Evolutionary conservation across 23 tunicate genomes (phyloP).

Genomic region (Oikopleura dioica): DNA sequence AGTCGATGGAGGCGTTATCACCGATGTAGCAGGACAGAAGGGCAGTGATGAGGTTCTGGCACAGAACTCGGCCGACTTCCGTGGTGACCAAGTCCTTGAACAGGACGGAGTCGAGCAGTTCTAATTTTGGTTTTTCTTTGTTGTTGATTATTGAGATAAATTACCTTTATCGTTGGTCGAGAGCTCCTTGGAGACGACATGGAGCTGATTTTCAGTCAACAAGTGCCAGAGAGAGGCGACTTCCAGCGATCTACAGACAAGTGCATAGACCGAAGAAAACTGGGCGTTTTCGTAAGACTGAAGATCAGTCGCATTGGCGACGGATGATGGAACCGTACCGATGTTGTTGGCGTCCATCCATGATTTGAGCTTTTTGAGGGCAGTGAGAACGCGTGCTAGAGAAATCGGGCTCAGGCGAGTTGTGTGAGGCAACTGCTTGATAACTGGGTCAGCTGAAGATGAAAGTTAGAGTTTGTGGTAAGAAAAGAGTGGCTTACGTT

Average conservation of each 20-base stretch:
- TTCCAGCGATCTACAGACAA: conserved; percentile 28
- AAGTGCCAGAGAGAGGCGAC: conserved; percentile 69
- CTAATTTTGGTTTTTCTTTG: conserved; percentile 21
- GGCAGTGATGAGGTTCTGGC: conserved; percentile 31
- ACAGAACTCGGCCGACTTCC: conserved; percentile 27
- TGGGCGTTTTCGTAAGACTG: conserved; percentile 21
- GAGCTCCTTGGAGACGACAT: conserved; percentile 30
- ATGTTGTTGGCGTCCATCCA: not conserved
- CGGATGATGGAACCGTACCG: not conserved
- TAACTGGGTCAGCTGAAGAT: not conserved
- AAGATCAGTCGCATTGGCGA: conserved; percentile 21
- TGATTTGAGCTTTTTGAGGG: not conserved
- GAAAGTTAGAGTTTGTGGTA: too few species aligned
- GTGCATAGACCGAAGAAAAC: conserved; percentile 22
- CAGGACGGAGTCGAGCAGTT: conserved; percentile 25
- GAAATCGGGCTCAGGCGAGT: not conserved
- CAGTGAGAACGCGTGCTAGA: not conserved
- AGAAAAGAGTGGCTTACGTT: too few species aligned
- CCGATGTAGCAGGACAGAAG: conserved; percentile 46
- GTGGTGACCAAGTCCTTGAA: conserved; percentile 30
- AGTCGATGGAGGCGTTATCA: conserved; percentile 58
- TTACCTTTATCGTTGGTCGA: conserved; percentile 18
- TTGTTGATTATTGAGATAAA: conserved; percentile 17
- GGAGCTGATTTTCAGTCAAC: conserved; percentile 41
- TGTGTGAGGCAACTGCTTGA: not conserved